Evolutionary conservation across 2,888 invertebrate species (phyloP).

Genomic region (Rosalia funebris): DNA sequence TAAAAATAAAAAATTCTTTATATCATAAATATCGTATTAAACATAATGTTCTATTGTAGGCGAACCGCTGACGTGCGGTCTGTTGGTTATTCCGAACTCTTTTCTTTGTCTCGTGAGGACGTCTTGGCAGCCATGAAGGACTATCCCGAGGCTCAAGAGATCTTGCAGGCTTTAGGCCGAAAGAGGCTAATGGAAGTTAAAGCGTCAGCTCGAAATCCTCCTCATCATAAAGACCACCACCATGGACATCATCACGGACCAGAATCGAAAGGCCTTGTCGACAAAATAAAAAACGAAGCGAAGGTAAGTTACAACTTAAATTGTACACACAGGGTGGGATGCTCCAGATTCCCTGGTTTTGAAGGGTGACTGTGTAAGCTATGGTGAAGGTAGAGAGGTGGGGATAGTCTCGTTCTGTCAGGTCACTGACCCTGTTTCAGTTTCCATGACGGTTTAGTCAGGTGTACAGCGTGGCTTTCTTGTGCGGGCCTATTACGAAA

Average conservation of each 20-base stretch:
- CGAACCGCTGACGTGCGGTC: constrained; percentile 96
- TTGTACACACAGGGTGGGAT: too few species aligned
- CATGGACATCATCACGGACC: constrained; percentile 48
- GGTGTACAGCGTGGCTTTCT: too few species aligned
- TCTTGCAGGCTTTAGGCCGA: constrained; percentile 87
- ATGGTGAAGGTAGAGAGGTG: too few species aligned
- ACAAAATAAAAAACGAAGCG: constrained; percentile 85
- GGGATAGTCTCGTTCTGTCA: too few species aligned
- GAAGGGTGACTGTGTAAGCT: too few species aligned
- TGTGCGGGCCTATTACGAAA: too few species aligned
- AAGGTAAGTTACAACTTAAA: constrained; percentile 69
- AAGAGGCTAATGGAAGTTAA: constrained; percentile 87
- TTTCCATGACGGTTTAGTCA: too few species aligned
- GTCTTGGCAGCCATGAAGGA: constrained; percentile 96
- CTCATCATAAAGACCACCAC: constrained; percentile 53
- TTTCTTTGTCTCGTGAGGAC: constrained; percentile 93
- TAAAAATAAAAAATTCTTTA: too few species aligned
- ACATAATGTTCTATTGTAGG: too few species aligned
- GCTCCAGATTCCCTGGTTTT: too few species aligned
- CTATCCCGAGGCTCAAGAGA: constrained; percentile 96
- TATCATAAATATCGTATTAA: too few species aligned
- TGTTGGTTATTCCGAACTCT: constrained; percentile 94
- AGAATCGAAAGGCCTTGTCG: constrained; percentile 76
- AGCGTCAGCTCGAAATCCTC: constrained; percentile 60
- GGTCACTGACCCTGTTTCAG: too few species aligned